Conservation (phyloP, 2,797 vertebrate species). For the Spondyliosoma cantharus region DNA sequence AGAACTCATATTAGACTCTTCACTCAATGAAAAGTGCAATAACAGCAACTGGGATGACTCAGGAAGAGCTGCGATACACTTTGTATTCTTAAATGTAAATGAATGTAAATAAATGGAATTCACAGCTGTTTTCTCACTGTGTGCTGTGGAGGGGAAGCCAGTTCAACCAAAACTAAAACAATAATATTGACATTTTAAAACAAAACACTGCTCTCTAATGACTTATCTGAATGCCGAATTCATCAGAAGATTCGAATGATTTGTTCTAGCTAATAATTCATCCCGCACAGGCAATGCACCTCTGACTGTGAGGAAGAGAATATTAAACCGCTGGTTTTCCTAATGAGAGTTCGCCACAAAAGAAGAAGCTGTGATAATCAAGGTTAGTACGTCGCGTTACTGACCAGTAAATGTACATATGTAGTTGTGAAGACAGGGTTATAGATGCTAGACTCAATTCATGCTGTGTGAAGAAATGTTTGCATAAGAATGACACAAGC, state of each 20-base stretch:
- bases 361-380: accelerated
- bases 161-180: not conserved
- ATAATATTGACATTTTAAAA: not conserved
- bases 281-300: accelerated
- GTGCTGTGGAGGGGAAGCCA: not conserved
- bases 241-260: not conserved
- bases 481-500: slow-evolving; percentile 41
- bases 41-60: not conserved
- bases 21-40: not conserved
- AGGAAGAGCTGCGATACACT: not conserved
- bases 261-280: accelerated
- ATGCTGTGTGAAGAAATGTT: not conserved
- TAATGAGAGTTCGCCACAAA: not conserved
- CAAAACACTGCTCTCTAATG: accelerated
- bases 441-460: not conserved
- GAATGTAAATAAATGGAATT: too few species aligned
- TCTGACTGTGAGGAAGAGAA: not conserved
- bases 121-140: not conserved
- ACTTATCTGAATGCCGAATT: not conserved
- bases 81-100: too few species aligned
- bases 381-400: accelerated
- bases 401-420: accelerated
- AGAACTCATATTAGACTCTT: not conserved
- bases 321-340: not conserved
- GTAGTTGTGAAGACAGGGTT: accelerated